Conservation (phyloP, 2,797 vertebrate genomes). For the Pelodytes ibericus region DNA sequence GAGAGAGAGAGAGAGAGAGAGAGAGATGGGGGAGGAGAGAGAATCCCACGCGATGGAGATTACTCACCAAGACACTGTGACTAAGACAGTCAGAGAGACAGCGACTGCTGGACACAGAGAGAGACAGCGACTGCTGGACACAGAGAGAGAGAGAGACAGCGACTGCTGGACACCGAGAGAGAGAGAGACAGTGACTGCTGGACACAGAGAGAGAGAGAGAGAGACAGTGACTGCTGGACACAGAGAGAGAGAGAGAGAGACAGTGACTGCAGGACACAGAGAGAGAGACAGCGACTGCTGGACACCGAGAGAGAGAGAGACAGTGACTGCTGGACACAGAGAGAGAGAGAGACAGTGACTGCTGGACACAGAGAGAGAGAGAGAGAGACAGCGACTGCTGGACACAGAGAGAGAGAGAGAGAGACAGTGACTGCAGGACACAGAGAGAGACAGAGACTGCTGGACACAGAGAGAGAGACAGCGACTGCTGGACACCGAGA, state of each 20-base stretch:
- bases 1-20: conserved; percentile 2
- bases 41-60: conserved; percentile 21
- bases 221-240: too few relatives aligned
- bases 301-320: not conserved
- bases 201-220: not conserved
- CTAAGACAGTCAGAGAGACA: not conserved
- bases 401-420: not conserved
- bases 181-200: not conserved
- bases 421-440: not conserved
- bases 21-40: not conserved
- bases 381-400: not conserved
- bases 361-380: not conserved
- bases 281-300: not conserved
- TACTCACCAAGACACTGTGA: conserved; percentile 31
- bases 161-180: not conserved
- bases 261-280: not conserved
- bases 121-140: not conserved
- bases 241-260: not conserved
- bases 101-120: not conserved
- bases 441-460: not conserved
- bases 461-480: too few relatives aligned
- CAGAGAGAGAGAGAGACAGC: not conserved
- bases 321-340: not conserved
- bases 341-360: not conserved
- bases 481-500: not conserved